These are phyloP conservation scores for Latrodectus elegans DNA, from an alignment of 2,888 invertebrate genomes.

Conservation along the genomic window DNA sequence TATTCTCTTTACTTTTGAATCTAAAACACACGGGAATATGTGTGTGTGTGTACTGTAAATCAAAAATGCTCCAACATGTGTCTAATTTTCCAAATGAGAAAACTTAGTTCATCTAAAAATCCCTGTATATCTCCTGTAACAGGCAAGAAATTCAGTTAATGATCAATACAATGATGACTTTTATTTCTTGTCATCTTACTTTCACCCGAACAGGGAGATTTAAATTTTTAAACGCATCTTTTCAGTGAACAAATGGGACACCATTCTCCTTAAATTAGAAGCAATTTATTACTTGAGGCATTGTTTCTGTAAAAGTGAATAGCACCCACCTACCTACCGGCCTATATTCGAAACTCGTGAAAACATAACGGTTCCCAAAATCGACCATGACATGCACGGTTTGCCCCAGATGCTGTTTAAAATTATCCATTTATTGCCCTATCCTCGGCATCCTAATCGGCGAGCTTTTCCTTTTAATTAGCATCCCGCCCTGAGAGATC, in stretches of 20 bases:
- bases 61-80: too few species aligned
- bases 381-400: constrained; percentile 26
- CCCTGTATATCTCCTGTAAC: too few species aligned
- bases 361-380: constrained; percentile 38
- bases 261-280: constrained; percentile 35
- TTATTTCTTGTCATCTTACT: constrained; percentile 26
- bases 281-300: constrained; percentile 40
- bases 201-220: constrained; percentile 25
- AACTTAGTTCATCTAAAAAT: too few species aligned
- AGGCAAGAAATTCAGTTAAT: too few species aligned
- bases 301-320: constrained; percentile 38
- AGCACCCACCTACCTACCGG: not conserved
- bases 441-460: constrained; percentile 52
- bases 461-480: constrained; percentile 60
- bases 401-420: constrained; percentile 32
- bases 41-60: too few species aligned
- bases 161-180: not conserved
- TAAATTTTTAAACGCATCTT: constrained; percentile 40
- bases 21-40: too few species aligned
- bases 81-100: too few species aligned
- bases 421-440: constrained; percentile 59
- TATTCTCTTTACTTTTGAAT: too few species aligned
- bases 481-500: constrained; percentile 29
- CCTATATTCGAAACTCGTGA: constrained; percentile 40
- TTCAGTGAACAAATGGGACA: constrained; percentile 38